These are phyloP conservation scores for Hypolimnas misippus DNA, from an alignment of 2,888 invertebrate genomes.

Conservation along the genomic window DNA sequence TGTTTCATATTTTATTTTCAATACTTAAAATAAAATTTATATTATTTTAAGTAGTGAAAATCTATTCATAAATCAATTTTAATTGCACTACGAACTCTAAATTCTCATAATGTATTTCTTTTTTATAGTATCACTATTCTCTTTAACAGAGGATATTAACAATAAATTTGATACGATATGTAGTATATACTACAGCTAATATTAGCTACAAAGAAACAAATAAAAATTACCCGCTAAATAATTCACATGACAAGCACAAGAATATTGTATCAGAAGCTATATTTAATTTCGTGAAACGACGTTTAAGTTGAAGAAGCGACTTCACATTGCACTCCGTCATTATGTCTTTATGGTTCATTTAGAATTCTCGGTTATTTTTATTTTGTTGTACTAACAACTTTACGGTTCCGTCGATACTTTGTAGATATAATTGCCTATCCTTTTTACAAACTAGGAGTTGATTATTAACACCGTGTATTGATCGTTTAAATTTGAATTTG, in stretches of 20 bases:
- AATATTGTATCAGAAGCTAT: not conserved
- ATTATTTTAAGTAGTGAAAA: no score
- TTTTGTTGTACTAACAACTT: constrained; percentile 1
- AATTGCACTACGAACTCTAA: no score
- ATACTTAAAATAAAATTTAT: no score
- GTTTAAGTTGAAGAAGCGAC: constrained; percentile 1
- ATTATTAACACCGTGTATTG: not conserved
- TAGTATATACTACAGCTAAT: no score
- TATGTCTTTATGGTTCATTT: constrained; percentile 15
- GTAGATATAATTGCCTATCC: not conserved
- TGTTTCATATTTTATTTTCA: no score
- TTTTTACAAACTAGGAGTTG: not conserved
- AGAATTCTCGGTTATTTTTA: constrained; percentile 5
- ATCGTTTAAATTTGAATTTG: no score
- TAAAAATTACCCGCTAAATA: not conserved
- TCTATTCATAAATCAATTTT: no score
- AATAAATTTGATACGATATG: no score
- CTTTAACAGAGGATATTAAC: no score
- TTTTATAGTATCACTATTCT: no score
- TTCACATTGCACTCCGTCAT: constrained; percentile 5
- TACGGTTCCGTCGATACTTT: not conserved
- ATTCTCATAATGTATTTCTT: no score
- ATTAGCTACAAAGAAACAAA: no score
- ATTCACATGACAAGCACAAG: not conserved
- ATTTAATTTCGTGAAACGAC: constrained; percentile 5